Evolutionary conservation across 2,113 vertebrate genomes (phyloP).

Genomic region (Bombycilla garrulus): DNA sequence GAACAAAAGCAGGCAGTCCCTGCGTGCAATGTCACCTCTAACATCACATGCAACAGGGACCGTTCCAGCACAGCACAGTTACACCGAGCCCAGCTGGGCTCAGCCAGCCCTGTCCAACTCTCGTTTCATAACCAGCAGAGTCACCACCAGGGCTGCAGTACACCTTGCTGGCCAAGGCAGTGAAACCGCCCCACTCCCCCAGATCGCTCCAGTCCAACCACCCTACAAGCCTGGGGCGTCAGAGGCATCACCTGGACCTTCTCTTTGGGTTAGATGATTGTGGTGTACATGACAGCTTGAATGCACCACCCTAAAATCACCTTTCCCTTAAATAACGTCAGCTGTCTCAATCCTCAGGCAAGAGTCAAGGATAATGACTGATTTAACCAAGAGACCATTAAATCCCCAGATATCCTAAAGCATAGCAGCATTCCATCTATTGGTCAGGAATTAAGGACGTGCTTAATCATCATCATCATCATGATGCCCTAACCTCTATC

Average conservation of each 20-base stretch:
- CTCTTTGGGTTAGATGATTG: not conserved
- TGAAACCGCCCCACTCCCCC: not conserved
- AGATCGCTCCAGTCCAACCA: rapidly evolving
- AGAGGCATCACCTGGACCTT: not conserved
- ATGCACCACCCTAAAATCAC: not conserved
- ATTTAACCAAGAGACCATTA: conserved; percentile 35
- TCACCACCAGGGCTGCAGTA: rapidly evolving
- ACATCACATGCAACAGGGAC: conserved; percentile 27
- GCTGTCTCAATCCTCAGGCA: not conserved
- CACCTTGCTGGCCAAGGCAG: not conserved
- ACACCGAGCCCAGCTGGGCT: not conserved
- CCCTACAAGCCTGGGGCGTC: rapidly evolving
- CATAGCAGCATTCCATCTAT: conserved; percentile 34
- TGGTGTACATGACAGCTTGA: not conserved
- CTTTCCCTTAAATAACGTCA: not conserved
- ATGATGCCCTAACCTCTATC: not conserved
- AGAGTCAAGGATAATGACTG: conserved; percentile 40
- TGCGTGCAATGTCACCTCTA: not conserved
- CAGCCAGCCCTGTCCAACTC: not conserved
- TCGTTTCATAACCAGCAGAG: not conserved
- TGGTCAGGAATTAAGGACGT: conserved; percentile 12
- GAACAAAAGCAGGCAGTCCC: not conserved
- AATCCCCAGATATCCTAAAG: conserved; percentile 24
- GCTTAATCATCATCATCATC: not conserved
- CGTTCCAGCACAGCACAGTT: not conserved